Evolutionary conservation across 1,140 invertebrate genomes (phyloP), one percentile per base, ranked within the genome.

Genomic region (Drosophila melanica): DNA sequence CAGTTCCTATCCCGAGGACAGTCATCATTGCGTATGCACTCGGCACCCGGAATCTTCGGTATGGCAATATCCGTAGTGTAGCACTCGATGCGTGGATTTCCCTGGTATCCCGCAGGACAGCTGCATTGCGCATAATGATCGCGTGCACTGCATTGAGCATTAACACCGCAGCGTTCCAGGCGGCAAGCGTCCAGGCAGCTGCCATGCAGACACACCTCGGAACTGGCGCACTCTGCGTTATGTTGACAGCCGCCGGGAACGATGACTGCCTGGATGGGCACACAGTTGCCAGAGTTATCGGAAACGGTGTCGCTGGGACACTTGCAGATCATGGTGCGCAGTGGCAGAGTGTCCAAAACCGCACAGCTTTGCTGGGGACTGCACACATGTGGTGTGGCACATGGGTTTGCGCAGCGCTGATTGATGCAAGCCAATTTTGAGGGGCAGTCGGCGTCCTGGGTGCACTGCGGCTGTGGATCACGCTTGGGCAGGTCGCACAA

Each of bases 81-180:
- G 87, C 97, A 98, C 90, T 97, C 96, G 33, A 96, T 93, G 90
- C 96, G 94, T 20, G 97, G 94, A 92, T 98, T 97, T 78, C 97
- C 97, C 41, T 93, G 94, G 90, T 96, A 98, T 12, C 95, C 95
- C 8, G 94, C 91, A 11, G 96, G 94, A 92, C 97, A 98, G 10
- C 93, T 93, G 84, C 97, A 98, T 12, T 95, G 93, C 2, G 95
- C 95, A 64, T 94, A 94, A 87, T 98, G 97, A 72, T 95, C 94
- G 7, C 93, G 90, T 3, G 96, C 94, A 82, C 93, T 95, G 77
- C 97, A 98, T 70, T 96, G 94, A 5, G 97, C 97, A 82, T 98
- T 98, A 2, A 95, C 92, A 54, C 97, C 97, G 85, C 97, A 98
- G 4, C 94, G 93, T 59, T 96, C 94, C 11, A 95, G 92, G 44